Conservation (phyloP, 2,113 vertebrate species). For the Petrocephalus microphthalmus region DNA sequence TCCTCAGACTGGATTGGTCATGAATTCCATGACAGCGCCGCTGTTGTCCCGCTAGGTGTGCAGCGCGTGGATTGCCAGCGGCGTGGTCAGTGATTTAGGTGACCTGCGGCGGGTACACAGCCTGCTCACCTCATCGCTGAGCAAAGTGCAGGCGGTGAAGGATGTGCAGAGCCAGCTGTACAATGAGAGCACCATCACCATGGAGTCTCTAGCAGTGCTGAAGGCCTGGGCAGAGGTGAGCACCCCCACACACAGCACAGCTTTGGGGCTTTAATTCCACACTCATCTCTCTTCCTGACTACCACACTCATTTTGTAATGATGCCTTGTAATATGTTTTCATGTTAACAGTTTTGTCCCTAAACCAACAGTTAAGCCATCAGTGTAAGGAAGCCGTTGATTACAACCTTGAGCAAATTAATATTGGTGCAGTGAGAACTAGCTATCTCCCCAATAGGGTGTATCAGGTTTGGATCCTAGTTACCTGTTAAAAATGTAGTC, state of each 20-base stretch:
- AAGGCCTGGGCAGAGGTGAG: slow-evolving; percentile 91
- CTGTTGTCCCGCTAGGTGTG: slow-evolving; percentile 66
- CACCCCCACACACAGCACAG: neutral
- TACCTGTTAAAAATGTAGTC: no score
- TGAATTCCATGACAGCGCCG: neutral
- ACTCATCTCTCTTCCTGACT: neutral
- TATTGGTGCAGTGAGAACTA: neutral
- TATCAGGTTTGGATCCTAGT: neutral
- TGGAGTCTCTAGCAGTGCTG: slow-evolving; percentile 85
- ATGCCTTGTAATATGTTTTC: neutral
- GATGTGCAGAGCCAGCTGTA: slow-evolving; percentile 70
- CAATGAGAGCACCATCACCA: slow-evolving; percentile 81
- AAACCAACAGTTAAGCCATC: neutral
- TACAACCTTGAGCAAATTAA: neutral
- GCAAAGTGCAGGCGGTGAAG: slow-evolving; percentile 75
- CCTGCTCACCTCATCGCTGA: slow-evolving; percentile 79
- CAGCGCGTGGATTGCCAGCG: slow-evolving; percentile 88
- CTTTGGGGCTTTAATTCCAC: neutral
- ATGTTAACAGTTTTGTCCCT: neutral
- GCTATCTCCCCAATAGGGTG: neutral
- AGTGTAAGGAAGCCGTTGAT: neutral
- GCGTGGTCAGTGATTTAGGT: slow-evolving; percentile 78
- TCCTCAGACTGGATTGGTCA: neutral
- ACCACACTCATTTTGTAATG: neutral
- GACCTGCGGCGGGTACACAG: slow-evolving; percentile 86